Evolutionary conservation across 1,140 invertebrate species (phyloP), one percentile per base, ranked within the genome.

Genomic region (Phthorimaea operculella): DNA sequence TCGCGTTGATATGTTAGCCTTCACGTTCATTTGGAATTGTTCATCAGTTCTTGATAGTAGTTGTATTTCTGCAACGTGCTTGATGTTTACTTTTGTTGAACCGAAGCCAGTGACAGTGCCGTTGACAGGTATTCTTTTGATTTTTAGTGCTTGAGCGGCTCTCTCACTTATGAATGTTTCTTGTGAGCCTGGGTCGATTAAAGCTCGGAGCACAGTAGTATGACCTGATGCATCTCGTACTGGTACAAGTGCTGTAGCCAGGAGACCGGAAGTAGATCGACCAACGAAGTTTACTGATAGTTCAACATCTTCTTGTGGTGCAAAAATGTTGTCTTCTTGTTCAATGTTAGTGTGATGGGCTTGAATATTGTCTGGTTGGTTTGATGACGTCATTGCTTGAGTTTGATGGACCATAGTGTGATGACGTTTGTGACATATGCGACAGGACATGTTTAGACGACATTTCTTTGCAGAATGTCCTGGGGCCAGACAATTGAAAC

Each of bases 151-250:
- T 54, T 68, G 66, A 44, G 56, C 57, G 4, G 59, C 63, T 33
- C 52, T 34, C 47, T 68, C 63, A 17, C n/a, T 63, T 34, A 68
- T 58, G 45, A 68, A 65, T 5, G 45, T 55, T 17, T 55, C 58
- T 54, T 68, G 56, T 28, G 66, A 68, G n/a, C 63, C 60, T 45
- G 44, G 58, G 36, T 68, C 63, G 3, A 68, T 44, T 15, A 68
- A 53, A n/a, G 63, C 66, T 34, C 66, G 54, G 9, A 67, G 16
- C 18, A 48, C 45, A 11, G 42, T 54, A 4, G 9, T 36, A 12
- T 52, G 42, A 12, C 63, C 60, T 12, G 36, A 4, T 7, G 51
- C 21, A 11, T 51, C 51, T 39, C 15, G 57, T 28, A 58, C 60
- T 49, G 28, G 34, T 17, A 68, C 56, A 5, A 63, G n/a, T 18